A percentile compares a stretch with the other conserved stretches of the same genome.
Evolutionary conservation across 2,888 invertebrate species (phyloP).

Genomic region (Thereva unica): DNA sequence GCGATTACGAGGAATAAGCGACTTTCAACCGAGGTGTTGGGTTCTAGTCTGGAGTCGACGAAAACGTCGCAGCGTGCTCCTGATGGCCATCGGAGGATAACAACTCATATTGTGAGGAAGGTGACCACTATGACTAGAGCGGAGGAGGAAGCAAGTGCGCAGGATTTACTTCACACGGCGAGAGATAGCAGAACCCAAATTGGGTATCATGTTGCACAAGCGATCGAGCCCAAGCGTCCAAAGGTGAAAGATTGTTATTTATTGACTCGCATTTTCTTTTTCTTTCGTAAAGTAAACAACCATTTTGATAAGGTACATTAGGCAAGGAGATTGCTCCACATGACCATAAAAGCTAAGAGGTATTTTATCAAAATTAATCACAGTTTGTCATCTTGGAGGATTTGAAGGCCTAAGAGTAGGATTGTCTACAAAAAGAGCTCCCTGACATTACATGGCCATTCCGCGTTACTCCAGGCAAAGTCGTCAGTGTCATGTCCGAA

Average conservation of each 20-base stretch:
- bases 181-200: conserved; percentile 61
- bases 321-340: no score
- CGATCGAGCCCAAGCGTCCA: conserved; percentile 71
- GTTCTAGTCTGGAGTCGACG: conserved; percentile 81
- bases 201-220: conserved; percentile 63
- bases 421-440: no score
- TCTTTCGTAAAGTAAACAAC: no score
- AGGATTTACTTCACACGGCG: conserved; percentile 64
- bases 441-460: no score
- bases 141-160: conserved; percentile 75
- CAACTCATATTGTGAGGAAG: conserved; percentile 83
- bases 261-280: not conserved
- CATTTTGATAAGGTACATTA: no score
- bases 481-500: no score
- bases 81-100: conserved; percentile 79
- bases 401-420: no score
- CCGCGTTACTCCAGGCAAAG: no score
- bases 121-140: conserved; percentile 87
- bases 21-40: conserved; percentile 81
- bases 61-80: conserved; percentile 80
- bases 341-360: no score
- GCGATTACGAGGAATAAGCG: conserved; percentile 81
- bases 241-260: conserved; percentile 64
- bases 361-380: no score
- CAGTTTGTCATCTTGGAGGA: no score